phyloP scores from a whole-genome alignment of 1,140 invertebrate genomes.

The Drosophila miranda region DNA sequence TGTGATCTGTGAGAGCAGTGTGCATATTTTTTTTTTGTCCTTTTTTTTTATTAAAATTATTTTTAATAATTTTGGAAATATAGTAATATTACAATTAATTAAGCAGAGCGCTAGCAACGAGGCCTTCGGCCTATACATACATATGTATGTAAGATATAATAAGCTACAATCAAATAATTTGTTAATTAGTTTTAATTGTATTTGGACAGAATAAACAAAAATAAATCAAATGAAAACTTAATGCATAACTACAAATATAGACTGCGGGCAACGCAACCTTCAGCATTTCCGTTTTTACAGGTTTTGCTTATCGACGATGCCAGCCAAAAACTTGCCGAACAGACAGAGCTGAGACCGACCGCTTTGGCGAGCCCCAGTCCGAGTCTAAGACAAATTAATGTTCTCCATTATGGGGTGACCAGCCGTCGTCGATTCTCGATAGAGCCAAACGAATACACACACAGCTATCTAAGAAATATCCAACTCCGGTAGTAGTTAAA shows the following conservation, averaged over 20 bases:
- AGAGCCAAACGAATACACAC: not conserved
- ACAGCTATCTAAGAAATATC: slow-evolving; percentile 60
- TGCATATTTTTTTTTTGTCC: slow-evolving; percentile 36
- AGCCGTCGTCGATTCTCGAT: slow-evolving; percentile 21
- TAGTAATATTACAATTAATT: too few species aligned
- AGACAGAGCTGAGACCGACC: slow-evolving; percentile 16
- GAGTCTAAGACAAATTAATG: slow-evolving; percentile 71
- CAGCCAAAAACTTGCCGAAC: slow-evolving; percentile 13
- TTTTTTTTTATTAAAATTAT: too few species aligned
- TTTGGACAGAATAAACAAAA: slow-evolving; percentile 26
- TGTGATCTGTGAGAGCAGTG: slow-evolving; percentile 68
- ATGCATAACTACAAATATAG: slow-evolving; percentile 36
- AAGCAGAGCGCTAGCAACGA: too few species aligned
- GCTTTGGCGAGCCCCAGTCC: slow-evolving; percentile 44
- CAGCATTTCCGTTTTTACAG: slow-evolving; percentile 74
- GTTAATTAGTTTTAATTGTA: slow-evolving; percentile 74
- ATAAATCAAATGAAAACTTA: slow-evolving; percentile 12
- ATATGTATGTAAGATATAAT: slow-evolving; percentile 3
- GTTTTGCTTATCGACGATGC: slow-evolving; percentile 36
- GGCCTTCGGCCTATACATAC: not conserved
- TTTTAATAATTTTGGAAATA: too few species aligned
- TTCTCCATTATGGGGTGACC: slow-evolving; percentile 68
- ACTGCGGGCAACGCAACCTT: slow-evolving; percentile 43
- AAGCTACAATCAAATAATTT: slow-evolving; percentile 41
- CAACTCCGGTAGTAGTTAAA: slow-evolving; percentile 80